A percentile compares a stretch with the other conserved stretches of the same genome.
These are phyloP conservation scores for Ambastaia sidthimunki DNA, from an alignment of 2,797 vertebrate species.

Conservation along the genomic window DNA sequence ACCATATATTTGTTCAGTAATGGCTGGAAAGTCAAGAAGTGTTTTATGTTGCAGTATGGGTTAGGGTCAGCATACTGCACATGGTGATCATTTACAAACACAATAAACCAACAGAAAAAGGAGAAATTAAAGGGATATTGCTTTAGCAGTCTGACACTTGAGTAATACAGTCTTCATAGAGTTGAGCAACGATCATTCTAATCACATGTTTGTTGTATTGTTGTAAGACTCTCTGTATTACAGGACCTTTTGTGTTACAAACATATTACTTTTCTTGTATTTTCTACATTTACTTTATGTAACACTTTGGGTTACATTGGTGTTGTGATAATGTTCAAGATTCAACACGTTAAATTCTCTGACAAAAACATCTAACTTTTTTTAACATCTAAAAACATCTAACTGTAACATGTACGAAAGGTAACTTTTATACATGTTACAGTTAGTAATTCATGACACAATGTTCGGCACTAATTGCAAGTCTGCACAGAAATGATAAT, in stretches of 20 bases:
- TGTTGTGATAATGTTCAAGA: not conserved
- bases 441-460: not conserved
- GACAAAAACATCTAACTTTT: too few relatives aligned
- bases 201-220: not conserved
- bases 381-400: not conserved
- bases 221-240: slow-evolving; percentile 28
- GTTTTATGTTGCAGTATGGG: slow-evolving; percentile 76
- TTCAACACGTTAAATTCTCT: not conserved
- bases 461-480: not conserved
- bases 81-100: slow-evolving; percentile 66
- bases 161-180: slow-evolving; percentile 63
- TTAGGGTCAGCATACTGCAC: slow-evolving; percentile 68
- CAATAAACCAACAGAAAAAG: slow-evolving; percentile 60
- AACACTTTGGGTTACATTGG: too few relatives aligned
- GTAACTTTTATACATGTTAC: not conserved
- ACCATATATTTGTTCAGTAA: slow-evolving; percentile 63
- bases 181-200: slow-evolving; percentile 8
- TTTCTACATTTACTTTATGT: not conserved
- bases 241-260: slow-evolving; percentile 12
- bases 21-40: slow-evolving; percentile 68
- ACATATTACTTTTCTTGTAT: too few relatives aligned
- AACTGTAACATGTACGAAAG: too few relatives aligned
- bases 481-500: slow-evolving; percentile 4
- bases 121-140: slow-evolving; percentile 66
- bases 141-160: slow-evolving; percentile 72